A percentile compares a stretch with the other conserved stretches of the same genome.
phyloP scores from a whole-genome alignment of 2,797 vertebrate species.

The Parotocinclus haroldoi region DNA sequence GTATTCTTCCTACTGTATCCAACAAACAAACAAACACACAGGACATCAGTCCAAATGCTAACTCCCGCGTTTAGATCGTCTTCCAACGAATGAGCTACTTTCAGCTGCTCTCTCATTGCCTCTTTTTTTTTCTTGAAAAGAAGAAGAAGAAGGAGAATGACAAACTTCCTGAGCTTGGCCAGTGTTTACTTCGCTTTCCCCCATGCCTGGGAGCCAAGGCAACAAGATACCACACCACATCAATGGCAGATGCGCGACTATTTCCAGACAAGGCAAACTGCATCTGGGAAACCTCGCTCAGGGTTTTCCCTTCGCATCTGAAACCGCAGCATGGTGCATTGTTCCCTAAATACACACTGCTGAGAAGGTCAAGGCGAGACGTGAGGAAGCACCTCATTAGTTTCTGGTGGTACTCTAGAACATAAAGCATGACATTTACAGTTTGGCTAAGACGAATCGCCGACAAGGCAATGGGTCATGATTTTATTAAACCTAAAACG shows the following conservation, averaged over 20 bases:
- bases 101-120: too few species aligned
- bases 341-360: neutral
- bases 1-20: too few species aligned
- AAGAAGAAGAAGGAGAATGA: conserved; percentile 48
- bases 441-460: neutral
- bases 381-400: neutral
- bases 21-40: too few species aligned
- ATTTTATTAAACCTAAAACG: too few species aligned
- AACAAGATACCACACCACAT: conserved; percentile 62
- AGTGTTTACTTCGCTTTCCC: conserved; percentile 65
- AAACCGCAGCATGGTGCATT: conserved; percentile 3
- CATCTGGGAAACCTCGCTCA: conserved; percentile 44
- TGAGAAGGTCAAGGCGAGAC: neutral
- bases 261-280: conserved; percentile 57
- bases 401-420: neutral
- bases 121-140: conserved; percentile 50
- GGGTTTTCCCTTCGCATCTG: neutral
- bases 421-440: neutral
- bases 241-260: conserved; percentile 57
- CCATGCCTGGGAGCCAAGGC: conserved; percentile 53
- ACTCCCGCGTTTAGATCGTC: too few species aligned
- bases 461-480: too few species aligned
- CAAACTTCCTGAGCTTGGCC: conserved; percentile 64
- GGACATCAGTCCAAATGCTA: too few species aligned
- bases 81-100: conserved; percentile 15